A percentile compares a stretch with the other conserved stretches of the same genome.
phyloP scores from a whole-genome alignment of 2,113 vertebrate species.

The Noturus placidus region DNA sequence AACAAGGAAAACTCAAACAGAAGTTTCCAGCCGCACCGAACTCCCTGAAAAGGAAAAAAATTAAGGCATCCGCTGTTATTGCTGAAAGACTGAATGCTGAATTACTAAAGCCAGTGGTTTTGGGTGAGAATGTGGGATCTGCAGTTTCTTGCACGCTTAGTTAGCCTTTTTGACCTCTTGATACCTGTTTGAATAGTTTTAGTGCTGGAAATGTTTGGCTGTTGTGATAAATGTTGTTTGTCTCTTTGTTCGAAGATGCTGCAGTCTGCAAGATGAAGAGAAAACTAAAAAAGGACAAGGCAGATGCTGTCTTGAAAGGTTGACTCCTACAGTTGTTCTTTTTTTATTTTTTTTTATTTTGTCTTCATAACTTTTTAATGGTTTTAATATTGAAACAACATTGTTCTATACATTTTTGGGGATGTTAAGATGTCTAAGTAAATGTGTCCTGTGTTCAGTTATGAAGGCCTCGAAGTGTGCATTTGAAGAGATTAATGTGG shows the following conservation, averaged over 20 bases:
- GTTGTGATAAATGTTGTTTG: background rate
- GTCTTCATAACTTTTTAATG: background rate
- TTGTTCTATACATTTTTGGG: background rate
- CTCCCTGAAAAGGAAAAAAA: slow-evolving; percentile 59
- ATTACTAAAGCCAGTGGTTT: slow-evolving; percentile 11
- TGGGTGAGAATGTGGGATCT: slow-evolving; percentile 29
- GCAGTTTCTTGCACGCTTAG: background rate
- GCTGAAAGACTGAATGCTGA: slow-evolving; percentile 15
- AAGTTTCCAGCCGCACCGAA: slow-evolving; percentile 50
- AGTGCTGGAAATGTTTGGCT: background rate
- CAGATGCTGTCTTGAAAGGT: slow-evolving; percentile 37
- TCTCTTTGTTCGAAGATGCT: slow-evolving; percentile 52
- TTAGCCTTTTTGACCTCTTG: background rate
- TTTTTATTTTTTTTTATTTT: slow-evolving; percentile 6
- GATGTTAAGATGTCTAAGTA: background rate
- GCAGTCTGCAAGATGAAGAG: slow-evolving; percentile 47
- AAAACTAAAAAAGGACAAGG: background rate
- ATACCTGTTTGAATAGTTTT: background rate
- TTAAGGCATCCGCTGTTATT: slow-evolving; percentile 50
- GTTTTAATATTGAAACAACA: background rate
- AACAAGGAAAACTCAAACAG: slow-evolving; percentile 53
- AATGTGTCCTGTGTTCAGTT: slow-evolving; percentile 22
- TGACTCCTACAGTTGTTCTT: background rate
- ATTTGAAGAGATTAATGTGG: slow-evolving; percentile 35
- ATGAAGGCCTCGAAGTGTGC: slow-evolving; percentile 35